These are phyloP conservation scores for Meloe dianella DNA, from an alignment of 2,888 invertebrate genomes.

Conservation along the genomic window DNA sequence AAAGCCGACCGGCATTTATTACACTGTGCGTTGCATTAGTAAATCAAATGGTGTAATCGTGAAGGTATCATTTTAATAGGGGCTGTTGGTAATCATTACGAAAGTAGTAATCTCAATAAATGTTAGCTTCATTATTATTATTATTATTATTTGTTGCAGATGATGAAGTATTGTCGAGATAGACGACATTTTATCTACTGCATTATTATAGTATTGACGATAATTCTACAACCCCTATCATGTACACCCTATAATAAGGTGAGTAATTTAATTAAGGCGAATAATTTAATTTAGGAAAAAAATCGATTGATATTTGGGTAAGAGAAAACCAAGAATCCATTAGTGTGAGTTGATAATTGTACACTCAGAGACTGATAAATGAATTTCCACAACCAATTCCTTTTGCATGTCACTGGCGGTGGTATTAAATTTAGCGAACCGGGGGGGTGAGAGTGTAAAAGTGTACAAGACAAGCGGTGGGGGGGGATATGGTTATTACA, in stretches of 20 bases:
- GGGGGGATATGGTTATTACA: neutral
- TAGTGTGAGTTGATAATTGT: neutral
- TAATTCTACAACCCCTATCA: neutral
- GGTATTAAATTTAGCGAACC: neutral
- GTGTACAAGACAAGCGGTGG: neutral
- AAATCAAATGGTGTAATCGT: neutral
- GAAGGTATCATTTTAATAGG: neutral
- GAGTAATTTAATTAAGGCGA: neutral
- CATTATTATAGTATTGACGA: neutral
- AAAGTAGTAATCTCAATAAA: neutral
- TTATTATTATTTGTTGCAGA: neutral
- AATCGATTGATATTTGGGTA: neutral
- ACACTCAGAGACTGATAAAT: slow-evolving; percentile 2
- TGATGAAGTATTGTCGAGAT: neutral
- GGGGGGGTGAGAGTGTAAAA: neutral
- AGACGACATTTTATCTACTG: neutral
- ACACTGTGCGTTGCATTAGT: neutral
- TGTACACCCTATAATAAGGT: neutral
- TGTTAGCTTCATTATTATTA: neutral
- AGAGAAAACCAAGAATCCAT: neutral
- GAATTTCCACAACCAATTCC: slow-evolving; percentile 2
- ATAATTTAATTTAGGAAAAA: neutral
- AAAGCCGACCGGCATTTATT: neutral
- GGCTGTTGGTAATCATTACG: neutral
- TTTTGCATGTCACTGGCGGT: neutral